A percentile compares a stretch with the other conserved stretches of the same genome.
Evolutionary conservation across 2,797 vertebrate species (phyloP).

Genomic region (Hipposideros larvatus): DNA sequence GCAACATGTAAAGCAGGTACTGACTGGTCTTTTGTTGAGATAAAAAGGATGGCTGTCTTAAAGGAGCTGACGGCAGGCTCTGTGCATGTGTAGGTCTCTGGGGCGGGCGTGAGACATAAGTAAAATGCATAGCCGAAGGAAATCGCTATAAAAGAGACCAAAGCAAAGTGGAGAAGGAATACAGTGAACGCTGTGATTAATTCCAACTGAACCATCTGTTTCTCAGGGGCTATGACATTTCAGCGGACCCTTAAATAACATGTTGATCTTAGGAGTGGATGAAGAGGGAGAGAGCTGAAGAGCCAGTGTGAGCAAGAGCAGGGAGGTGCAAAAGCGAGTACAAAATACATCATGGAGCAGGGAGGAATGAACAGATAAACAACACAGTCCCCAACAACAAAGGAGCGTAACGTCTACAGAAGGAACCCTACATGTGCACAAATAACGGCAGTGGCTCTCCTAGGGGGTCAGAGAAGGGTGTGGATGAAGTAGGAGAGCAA

Average conservation of each 20-base stretch:
- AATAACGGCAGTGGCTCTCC: neutral
- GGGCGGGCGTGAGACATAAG: neutral
- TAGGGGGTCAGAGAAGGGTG: neutral
- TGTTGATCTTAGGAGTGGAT: neutral
- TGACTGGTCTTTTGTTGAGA: neutral
- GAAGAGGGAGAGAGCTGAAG: neutral
- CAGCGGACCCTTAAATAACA: neutral
- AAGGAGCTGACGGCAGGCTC: neutral
- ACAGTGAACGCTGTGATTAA: constrained; percentile 36
- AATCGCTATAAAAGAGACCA: neutral
- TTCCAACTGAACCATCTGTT: constrained; percentile 2
- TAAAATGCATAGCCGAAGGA: neutral
- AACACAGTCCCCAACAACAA: neutral
- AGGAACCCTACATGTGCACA: neutral
- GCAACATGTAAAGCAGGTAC: neutral
- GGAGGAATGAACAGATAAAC: neutral
- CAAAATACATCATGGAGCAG: neutral
- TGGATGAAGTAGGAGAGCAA: neutral
- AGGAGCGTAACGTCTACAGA: neutral
- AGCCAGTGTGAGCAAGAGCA: neutral
- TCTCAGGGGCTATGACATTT: constrained; percentile 34
- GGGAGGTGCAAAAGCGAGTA: neutral
- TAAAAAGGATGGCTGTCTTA: neutral
- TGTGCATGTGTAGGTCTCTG: neutral
- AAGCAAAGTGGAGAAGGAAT: neutral